Evolutionary conservation across 2,888 invertebrate genomes (phyloP).

Genomic region (Andrena bucephala): DNA sequence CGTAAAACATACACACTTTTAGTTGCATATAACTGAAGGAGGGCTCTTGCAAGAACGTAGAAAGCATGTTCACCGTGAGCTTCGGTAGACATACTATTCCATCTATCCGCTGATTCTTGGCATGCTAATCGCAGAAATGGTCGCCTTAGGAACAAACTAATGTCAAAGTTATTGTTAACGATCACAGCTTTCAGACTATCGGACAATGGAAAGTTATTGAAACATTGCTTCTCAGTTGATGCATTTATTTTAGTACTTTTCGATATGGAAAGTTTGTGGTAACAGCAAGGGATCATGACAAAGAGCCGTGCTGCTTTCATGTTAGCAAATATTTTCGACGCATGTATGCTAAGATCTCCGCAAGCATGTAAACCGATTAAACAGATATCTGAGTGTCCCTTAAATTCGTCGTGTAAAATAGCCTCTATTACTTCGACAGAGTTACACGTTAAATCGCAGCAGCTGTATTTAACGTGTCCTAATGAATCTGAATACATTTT

Average conservation of each 20-base stretch:
- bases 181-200: constrained; percentile 84
- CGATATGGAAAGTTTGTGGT: constrained; percentile 89
- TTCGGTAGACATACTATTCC: constrained; percentile 85
- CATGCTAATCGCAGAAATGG: constrained; percentile 91
- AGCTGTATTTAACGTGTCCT: constrained; percentile 87
- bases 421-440: constrained; percentile 85
- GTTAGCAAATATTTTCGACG: constrained; percentile 88
- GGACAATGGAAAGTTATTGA: constrained; percentile 90
- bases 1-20: constrained; percentile 85
- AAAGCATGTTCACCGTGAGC: constrained; percentile 85
- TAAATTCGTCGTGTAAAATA: constrained; percentile 84
- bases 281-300: constrained; percentile 92
- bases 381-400: constrained; percentile 81
- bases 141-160: constrained; percentile 86
- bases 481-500: constrained; percentile 86
- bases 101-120: constrained; percentile 88
- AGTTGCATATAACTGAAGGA: constrained; percentile 88
- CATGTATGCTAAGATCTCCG: constrained; percentile 90
- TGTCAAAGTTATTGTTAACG: constrained; percentile 77
- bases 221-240: constrained; percentile 79
- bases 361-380: constrained; percentile 91
- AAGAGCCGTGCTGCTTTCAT: constrained; percentile 87
- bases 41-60: constrained; percentile 86
- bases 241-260: constrained; percentile 42
- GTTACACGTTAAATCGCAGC: constrained; percentile 86